Evolutionary conservation across 2,888 invertebrate genomes (phyloP).

Genomic region (Microctonus hyperodae): DNA sequence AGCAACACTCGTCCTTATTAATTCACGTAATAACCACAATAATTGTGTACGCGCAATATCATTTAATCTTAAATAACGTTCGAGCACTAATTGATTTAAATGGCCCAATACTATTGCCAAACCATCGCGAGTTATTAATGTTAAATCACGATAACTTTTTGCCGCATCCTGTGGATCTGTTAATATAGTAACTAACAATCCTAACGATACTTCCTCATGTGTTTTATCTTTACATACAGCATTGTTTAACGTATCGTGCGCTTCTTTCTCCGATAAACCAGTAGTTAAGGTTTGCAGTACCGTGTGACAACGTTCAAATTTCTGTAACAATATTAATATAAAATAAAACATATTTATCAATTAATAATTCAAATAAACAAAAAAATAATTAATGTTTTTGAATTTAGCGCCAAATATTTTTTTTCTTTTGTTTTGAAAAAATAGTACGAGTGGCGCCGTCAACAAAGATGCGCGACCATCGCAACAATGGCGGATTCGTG

Average conservation of each 20-base stretch:
- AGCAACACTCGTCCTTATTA: conserved; percentile 88
- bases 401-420: conserved; percentile 46
- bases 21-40: conserved; percentile 89
- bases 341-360: neutral
- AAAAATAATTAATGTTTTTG: conserved; percentile 35
- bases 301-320: conserved; percentile 85
- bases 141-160: conserved; percentile 91
- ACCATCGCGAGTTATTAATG: conserved; percentile 89
- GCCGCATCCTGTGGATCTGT: conserved; percentile 84
- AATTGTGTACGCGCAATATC: conserved; percentile 84
- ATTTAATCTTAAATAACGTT: conserved; percentile 86
- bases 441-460: conserved; percentile 60
- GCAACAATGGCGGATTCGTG: conserved; percentile 63
- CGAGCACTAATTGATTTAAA: conserved; percentile 84
- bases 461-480: conserved; percentile 66
- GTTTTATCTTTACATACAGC: conserved; percentile 86
- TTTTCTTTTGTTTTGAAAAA: conserved; percentile 34
- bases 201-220: conserved; percentile 93
- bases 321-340: conserved; percentile 68
- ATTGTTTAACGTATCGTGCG: conserved; percentile 89
- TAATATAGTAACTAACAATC: conserved; percentile 87
- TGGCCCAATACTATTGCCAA: conserved; percentile 81
- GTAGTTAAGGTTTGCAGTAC: conserved; percentile 79
- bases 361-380: too few relatives aligned
- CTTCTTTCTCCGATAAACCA: conserved; percentile 91